Percentiles rank a stretch among this genome's conserved stretches.
phyloP scores from a whole-genome alignment of 2,797 vertebrate species.

The Balearica regulorum region DNA sequence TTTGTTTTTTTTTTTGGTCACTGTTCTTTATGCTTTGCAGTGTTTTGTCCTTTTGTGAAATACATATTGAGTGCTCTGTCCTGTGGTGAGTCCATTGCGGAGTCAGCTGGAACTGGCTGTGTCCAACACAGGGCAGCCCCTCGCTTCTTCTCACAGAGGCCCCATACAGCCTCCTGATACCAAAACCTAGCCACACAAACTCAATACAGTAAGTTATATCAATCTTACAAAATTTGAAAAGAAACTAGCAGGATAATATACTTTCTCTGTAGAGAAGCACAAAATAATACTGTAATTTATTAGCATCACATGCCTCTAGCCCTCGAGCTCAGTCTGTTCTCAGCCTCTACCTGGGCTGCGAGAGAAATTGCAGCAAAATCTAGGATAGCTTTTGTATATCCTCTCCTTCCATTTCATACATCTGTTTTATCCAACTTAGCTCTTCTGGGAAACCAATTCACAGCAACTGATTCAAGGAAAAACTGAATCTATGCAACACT shows the following conservation, averaged over 20 bases:
- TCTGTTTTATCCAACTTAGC: not conserved
- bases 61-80: not conserved
- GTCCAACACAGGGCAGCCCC: rapidly evolving
- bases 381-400: not conserved
- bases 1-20: not conserved
- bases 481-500: not conserved
- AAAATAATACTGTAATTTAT: not conserved
- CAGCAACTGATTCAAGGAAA: not conserved
- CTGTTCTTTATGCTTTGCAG: not conserved
- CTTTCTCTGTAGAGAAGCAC: not conserved
- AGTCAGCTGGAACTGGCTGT: not conserved
- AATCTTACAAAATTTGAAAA: not conserved
- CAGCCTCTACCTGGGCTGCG: not conserved
- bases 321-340: not conserved
- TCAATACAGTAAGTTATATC: not conserved
- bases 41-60: not conserved
- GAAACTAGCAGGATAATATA: not conserved
- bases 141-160: not conserved
- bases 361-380: not conserved
- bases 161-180: not conserved
- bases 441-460: not conserved
- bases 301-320: not conserved
- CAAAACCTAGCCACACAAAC: not conserved
- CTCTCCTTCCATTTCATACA: not conserved
- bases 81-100: too few species aligned